Base-by-base conservation (phyloP, 2,113 vertebrate genomes). In the Myodes glareolus region DNA sequence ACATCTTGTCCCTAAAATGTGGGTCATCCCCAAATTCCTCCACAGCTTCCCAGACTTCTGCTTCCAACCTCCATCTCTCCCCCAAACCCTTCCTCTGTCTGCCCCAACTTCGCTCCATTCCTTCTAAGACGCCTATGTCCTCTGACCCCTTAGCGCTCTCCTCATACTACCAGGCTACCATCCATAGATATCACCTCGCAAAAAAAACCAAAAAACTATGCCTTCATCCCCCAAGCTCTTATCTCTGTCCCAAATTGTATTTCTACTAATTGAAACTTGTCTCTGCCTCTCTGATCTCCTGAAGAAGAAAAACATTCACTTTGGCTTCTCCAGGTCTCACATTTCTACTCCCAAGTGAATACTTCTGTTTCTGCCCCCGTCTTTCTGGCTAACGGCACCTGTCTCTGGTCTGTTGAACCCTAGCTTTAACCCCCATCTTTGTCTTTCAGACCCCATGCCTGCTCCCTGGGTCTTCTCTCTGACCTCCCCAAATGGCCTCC, bases 1-100 rank as follows among this genome's bases (percentile, higher is more conserved):
- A 91, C 73, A 10, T 21, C 68, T 91, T 73, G 81, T 85, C 94
- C 70, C 92, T 89, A 90, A 82, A 96, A 58, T 92, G 65, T 75
- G 33, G 80, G 91, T 65, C 55, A n/a, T 39, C 63, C 73, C 81
- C 58, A 23, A 94, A 93, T 75, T 39, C 94, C 78, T 88, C 87
- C 87, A 92, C 19, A 91, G 63, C 87, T 82, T 45, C 36, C 73
- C 42, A 88, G n/a, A 76, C 73, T 39, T 55, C 70, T 92, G n/a
- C 36, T 72, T 91, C 76, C 39, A 88, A 50, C 11, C 58, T 80
- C 70, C 33, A 82, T 84, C 47, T 84, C 77, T 50, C 55, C 25
- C 25, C 19, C 42, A 85, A 75, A 52, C 72, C 72, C 65, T n/a
- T 77, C 55, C 27, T 81, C 42, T 87, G 17, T 92, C 93, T 52